Evolutionary conservation across 23 tunicate genomes (phyloP).

Genomic region (Halocynthia roretzi): DNA sequence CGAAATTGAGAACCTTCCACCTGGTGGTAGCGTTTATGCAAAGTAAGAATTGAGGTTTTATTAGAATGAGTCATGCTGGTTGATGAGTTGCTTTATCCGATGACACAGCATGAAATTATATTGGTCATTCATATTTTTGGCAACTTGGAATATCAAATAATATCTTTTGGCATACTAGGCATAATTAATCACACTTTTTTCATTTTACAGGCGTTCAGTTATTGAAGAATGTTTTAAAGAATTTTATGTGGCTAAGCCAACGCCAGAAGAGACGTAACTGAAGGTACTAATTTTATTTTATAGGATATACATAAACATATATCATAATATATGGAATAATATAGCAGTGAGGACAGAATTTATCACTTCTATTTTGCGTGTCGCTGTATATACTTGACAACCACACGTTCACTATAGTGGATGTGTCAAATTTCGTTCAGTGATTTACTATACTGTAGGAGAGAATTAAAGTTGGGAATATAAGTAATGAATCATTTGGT

Average conservation of each 20-base stretch:
- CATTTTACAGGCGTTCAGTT: slow-evolving; percentile 4
- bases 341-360: too few relatives aligned
- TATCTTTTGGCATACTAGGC: background rate
- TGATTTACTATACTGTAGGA: too few relatives aligned
- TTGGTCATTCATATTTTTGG: background rate
- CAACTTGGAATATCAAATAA: background rate
- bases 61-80: background rate
- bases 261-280: slow-evolving; percentile 17
- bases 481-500: too few relatives aligned
- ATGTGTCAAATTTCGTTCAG: too few relatives aligned
- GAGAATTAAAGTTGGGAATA: too few relatives aligned
- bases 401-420: too few relatives aligned
- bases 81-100: background rate
- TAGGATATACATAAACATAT: too few relatives aligned
- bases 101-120: slow-evolving; percentile 11
- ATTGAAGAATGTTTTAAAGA: slow-evolving; percentile 21
- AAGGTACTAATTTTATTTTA: background rate
- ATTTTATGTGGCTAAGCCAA: slow-evolving; percentile 12
- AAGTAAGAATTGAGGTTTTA: slow-evolving; percentile 48
- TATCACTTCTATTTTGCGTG: too few relatives aligned
- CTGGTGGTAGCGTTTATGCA: slow-evolving; percentile 89
- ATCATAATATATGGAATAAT: too few relatives aligned
- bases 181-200: background rate
- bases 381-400: too few relatives aligned
- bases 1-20: slow-evolving; percentile 67